A percentile compares a stretch with the other conserved stretches of the same genome.
Conservation (phyloP, 1,140 invertebrate species). For the Coelopa frigida region DNA sequence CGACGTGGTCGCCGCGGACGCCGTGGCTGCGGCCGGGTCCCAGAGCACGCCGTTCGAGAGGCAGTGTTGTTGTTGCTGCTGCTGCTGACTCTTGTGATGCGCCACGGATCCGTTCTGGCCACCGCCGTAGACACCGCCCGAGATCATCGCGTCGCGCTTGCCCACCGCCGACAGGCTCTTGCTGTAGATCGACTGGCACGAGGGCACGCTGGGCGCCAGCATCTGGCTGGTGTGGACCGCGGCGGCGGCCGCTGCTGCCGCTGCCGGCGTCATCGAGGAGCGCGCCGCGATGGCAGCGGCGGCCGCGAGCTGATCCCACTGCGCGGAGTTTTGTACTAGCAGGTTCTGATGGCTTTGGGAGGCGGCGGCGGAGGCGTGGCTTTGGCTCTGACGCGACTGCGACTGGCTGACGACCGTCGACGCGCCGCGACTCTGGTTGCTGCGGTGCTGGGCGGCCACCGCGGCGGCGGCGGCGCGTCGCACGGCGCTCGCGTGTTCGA, state of each 20-base stretch:
- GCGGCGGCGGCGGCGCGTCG: conserved; percentile 20
- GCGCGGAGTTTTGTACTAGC: conserved; percentile 11
- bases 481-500: conserved; percentile 21
- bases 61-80: conserved; percentile 25
- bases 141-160: conserved; percentile 42
- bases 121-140: conserved; percentile 27
- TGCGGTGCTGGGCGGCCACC: no score
- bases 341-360: conserved; percentile 19
- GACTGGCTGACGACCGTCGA: conserved; percentile 18
- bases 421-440: conserved; percentile 35
- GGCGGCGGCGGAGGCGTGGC: conserved; percentile 27
- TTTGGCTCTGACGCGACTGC: conserved; percentile 39
- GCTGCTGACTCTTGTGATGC: conserved; percentile 11
- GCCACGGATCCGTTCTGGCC: not conserved
- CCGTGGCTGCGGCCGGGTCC: conserved; percentile 23
- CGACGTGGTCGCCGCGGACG: conserved; percentile 20
- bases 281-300: conserved; percentile 37
- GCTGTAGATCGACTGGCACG: conserved; percentile 19
- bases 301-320: conserved; percentile 39
- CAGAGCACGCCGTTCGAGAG: conserved; percentile 19
- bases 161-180: conserved; percentile 23
- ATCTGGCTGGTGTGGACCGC: conserved; percentile 14
- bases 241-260: conserved; percentile 17
- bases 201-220: conserved; percentile 4
- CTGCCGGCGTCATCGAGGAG: conserved; percentile 40